Conservation (phyloP, 2,113 vertebrate species). For the Rhombomys opimus region DNA sequence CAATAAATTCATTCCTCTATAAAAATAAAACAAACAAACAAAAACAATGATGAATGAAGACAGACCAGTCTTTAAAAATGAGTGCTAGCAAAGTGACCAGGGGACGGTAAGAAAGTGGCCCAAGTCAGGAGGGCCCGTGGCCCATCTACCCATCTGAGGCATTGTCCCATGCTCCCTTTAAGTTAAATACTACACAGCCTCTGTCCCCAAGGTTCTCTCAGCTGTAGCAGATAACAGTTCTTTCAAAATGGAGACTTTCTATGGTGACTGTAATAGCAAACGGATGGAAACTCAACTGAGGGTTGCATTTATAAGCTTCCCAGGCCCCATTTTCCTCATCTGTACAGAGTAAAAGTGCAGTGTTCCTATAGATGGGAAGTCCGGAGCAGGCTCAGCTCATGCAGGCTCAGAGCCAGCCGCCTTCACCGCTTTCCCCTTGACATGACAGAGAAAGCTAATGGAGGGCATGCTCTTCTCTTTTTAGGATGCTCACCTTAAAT, state of each 20-base stretch:
- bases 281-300: not conserved
- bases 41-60: not conserved
- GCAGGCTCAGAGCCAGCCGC: not conserved
- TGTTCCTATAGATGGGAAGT: not conserved
- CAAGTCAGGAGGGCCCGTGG: not conserved
- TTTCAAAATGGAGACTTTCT: constrained; percentile 13
- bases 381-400: not conserved
- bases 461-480: not conserved
- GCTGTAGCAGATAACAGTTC: not conserved
- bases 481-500: not conserved
- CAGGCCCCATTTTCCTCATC: not conserved
- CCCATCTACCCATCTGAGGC: not conserved
- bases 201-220: not conserved
- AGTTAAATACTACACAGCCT: not conserved
- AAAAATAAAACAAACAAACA: too few species aligned
- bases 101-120: not conserved
- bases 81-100: constrained; percentile 17
- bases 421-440: not conserved
- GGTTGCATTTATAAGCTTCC: not conserved
- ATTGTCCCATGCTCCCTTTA: not conserved
- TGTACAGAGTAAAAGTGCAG: not conserved
- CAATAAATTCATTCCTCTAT: too few species aligned
- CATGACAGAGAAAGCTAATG: not conserved
- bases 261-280: not conserved
- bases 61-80: constrained; percentile 38